phyloP scores from a whole-genome alignment of 2,113 vertebrate species.

The Madoqua kirkii region DNA sequence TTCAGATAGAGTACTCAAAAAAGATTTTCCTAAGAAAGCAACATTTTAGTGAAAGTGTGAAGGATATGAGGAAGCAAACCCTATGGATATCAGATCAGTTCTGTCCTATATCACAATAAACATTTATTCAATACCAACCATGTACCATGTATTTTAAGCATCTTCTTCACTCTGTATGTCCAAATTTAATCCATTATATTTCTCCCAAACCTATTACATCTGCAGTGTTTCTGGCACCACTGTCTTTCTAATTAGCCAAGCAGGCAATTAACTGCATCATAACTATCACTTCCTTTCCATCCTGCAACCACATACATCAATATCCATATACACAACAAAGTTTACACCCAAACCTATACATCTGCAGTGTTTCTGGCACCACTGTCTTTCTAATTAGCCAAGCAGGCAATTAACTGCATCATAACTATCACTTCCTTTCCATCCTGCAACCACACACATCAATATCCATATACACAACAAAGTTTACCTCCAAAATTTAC shows the following conservation, averaged over 20 bases:
- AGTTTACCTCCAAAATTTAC: not conserved
- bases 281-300: not conserved
- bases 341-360: not conserved
- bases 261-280: not conserved
- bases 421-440: not conserved
- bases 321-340: not conserved
- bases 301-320: accelerated
- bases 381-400: not conserved
- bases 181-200: not conserved
- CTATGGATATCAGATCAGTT: not conserved
- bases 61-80: not conserved
- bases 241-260: not conserved
- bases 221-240: not conserved
- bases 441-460: accelerated
- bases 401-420: not conserved
- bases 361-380: not conserved
- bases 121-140: not conserved
- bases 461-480: not conserved
- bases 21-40: not conserved
- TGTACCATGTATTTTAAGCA: not conserved
- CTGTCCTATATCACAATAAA: not conserved
- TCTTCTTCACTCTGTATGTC: not conserved
- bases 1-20: not conserved
- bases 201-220: not conserved
- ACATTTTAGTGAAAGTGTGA: not conserved